Base-by-base conservation (phyloP, 2,113 vertebrate genomes). In the Lampris megalopsis region DNA sequence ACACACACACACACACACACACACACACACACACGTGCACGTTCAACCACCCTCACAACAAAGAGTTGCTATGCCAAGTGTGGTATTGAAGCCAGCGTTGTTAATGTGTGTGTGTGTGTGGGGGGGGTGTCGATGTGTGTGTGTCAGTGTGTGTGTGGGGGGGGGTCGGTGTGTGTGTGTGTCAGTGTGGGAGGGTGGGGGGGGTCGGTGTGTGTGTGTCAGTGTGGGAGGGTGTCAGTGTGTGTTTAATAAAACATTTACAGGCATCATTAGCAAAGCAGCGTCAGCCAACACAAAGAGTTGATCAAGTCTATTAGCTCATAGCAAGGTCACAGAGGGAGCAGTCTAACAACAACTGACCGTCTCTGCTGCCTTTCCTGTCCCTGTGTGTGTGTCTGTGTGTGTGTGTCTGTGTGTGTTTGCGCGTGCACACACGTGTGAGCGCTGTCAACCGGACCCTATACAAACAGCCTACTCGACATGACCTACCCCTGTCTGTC, bases 271-370 rank as follows among this genome's bases (percentile, higher is more conserved):
- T 71, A 71, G 54, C 41, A 67, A 54, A 77, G 5, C 35, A 50
- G 47, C 77, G 87, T 58, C 73, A 69, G 82, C 75, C 68, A 85
- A 82, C 56, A 72, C 58, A 79, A 60, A 84, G 76, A 71, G 79
- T 63, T 82, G 71, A 60, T 82, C 59, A 71, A 50, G 57, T 66
- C 11, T 79, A 49, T 62, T 62, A 62, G 60, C 42, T 62, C 60
- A 62, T 62, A n/a, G 37, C 58, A 79, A 67, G 68, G 68, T 82
- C 82, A 82, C 56, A 63, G 61, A 72, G 67, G 83, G 66, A 71
- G 42, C 48, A 63, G 52, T 80, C 82, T 81, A 86, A 84, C 56
- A 74, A 71, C 59, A 88, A 75, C 77, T 70, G 35, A 0, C 35
- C 48, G 9, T 53, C 38, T 9, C 5, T 59, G 47, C 5, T 4